These are phyloP conservation scores for Salmo trutta DNA, from an alignment of 2,797 vertebrate species.

Conservation along the genomic window DNA sequence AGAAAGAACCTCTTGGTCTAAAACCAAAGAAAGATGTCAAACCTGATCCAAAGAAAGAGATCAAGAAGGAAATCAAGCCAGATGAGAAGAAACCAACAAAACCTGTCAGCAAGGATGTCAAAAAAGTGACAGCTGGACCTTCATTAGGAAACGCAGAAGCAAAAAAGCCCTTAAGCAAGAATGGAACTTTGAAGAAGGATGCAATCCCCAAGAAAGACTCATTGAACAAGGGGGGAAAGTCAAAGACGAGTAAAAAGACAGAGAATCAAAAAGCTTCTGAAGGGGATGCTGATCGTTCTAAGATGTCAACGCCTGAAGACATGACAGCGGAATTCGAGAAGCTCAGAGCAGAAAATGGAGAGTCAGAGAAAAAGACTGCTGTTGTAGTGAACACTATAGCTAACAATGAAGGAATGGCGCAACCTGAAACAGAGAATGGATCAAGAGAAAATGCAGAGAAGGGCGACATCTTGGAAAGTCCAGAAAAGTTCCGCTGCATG, in stretches of 20 bases:
- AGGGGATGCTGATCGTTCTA: constrained; percentile 41
- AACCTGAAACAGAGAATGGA: constrained; percentile 18
- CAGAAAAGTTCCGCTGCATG: constrained; percentile 64
- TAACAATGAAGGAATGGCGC: constrained; percentile 40
- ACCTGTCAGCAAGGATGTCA: constrained; percentile 56
- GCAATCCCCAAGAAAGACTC: constrained; percentile 70
- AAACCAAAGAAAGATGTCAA: constrained; percentile 77
- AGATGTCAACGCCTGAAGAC: constrained; percentile 69
- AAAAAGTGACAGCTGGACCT: constrained; percentile 51
- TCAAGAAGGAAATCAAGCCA: constrained; percentile 73
- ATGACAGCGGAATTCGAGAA: constrained; percentile 55
- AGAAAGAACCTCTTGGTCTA: constrained; percentile 59
- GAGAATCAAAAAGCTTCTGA: constrained; percentile 38
- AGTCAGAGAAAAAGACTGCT: constrained; percentile 8
- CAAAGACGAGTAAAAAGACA: constrained; percentile 46
- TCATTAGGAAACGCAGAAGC: constrained; percentile 42
- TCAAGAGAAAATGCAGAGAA: constrained; percentile 21
- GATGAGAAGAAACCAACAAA: constrained; percentile 66
- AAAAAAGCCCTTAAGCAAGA: constrained; percentile 65
- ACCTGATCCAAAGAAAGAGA: constrained; percentile 70
- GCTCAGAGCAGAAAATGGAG: constrained; percentile 40
- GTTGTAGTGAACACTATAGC: constrained; percentile 15
- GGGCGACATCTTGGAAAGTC: constrained; percentile 53
- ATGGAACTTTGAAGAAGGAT: constrained; percentile 68
- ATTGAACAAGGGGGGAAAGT: constrained; percentile 59